phyloP scores from a whole-genome alignment of 2,113 vertebrate genomes.

The Crotalus tigris region DNA sequence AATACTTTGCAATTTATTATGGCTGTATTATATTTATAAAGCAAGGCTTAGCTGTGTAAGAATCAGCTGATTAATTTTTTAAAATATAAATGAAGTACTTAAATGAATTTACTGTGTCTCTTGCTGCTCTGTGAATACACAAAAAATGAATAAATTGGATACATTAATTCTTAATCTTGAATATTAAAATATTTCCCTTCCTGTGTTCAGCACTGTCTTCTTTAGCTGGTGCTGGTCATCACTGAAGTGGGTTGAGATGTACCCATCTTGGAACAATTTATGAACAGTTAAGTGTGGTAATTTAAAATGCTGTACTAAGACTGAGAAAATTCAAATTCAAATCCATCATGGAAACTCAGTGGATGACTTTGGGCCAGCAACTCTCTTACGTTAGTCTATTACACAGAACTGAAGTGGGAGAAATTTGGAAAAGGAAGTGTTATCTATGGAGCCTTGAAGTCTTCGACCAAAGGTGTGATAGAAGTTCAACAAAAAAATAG shows the following conservation, averaged over 20 bases:
- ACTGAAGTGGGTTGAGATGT: fast-evolving
- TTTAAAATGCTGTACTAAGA: neutral
- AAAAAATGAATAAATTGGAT: slow-evolving; percentile 76
- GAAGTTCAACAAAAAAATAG: neutral
- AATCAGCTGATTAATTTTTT: slow-evolving; percentile 87
- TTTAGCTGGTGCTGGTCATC: slow-evolving; percentile 38
- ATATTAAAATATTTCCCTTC: slow-evolving; percentile 72
- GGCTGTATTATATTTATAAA: slow-evolving; percentile 81
- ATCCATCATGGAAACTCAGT: neutral
- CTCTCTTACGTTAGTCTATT: neutral
- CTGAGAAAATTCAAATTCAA: neutral
- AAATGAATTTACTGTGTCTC: slow-evolving; percentile 81
- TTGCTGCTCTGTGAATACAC: slow-evolving; percentile 79
- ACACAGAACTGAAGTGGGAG: neutral
- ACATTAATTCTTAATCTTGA: slow-evolving; percentile 78
- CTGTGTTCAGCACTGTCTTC: slow-evolving; percentile 52
- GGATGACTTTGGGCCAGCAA: neutral
- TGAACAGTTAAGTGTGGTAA: neutral
- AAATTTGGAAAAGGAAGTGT: neutral
- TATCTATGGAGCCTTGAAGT: neutral
- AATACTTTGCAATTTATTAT: slow-evolving; percentile 81
- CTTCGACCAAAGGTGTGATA: neutral
- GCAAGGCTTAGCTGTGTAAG: slow-evolving; percentile 76
- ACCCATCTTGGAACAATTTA: neutral
- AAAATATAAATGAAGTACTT: slow-evolving; percentile 80